phyloP scores from a whole-genome alignment of 1,140 invertebrate species.

The Drosophila teissieri region DNA sequence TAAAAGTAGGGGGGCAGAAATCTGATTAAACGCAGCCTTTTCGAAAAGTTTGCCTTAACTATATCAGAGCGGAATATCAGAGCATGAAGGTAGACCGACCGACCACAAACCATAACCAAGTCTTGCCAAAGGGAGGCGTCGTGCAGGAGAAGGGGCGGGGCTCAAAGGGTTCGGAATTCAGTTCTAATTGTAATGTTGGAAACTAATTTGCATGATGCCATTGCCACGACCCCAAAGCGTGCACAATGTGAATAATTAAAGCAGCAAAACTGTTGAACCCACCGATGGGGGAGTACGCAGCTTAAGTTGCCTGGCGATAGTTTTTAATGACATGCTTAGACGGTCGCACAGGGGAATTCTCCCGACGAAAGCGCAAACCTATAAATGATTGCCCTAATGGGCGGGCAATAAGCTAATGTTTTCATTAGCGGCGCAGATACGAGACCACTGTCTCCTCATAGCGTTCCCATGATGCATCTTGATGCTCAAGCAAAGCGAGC shows the following conservation, averaged over 20 bases:
- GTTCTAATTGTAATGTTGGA: slow-evolving; percentile 54
- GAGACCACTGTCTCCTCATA: slow-evolving; percentile 22
- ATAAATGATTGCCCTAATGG: slow-evolving; percentile 36
- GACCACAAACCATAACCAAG: slow-evolving; percentile 59
- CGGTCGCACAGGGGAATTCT: slow-evolving; percentile 2
- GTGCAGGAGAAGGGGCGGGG: background rate
- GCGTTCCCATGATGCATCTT: slow-evolving; percentile 25
- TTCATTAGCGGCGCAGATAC: slow-evolving; percentile 32
- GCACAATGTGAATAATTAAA: slow-evolving; percentile 52
- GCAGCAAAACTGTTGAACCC: background rate
- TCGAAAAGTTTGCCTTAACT: slow-evolving; percentile 49
- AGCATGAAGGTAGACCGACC: slow-evolving; percentile 69
- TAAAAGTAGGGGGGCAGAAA: slow-evolving; percentile 34
- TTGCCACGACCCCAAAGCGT: slow-evolving; percentile 36
- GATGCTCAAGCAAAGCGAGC: slow-evolving; percentile 22
- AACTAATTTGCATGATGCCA: slow-evolving; percentile 68
- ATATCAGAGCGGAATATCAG: slow-evolving; percentile 65
- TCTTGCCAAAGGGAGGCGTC: background rate
- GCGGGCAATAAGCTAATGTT: slow-evolving; percentile 31
- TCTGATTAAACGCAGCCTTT: slow-evolving; percentile 63
- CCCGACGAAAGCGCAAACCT: slow-evolving; percentile 4
- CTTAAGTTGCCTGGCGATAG: slow-evolving; percentile 5
- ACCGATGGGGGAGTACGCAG: background rate
- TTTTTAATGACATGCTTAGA: slow-evolving; percentile 35
- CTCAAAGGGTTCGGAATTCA: slow-evolving; percentile 11